phyloP scores from a whole-genome alignment of 1,140 invertebrate genomes.

The Drosophila pruinosa region DNA sequence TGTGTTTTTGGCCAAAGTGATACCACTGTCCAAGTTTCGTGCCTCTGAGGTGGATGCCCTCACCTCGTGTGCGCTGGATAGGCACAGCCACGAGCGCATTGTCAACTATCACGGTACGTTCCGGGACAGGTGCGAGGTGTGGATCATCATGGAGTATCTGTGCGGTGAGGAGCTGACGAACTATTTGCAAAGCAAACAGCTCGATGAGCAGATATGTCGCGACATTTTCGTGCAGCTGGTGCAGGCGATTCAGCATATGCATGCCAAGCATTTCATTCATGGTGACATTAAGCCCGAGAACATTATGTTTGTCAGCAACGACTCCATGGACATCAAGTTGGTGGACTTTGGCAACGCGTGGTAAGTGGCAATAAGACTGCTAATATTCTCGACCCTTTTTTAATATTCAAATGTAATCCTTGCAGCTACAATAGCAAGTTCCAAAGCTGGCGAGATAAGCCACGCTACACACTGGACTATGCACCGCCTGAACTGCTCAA shows the following conservation, averaged over 20 bases:
- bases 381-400: neutral
- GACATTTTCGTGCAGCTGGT: conserved; percentile 90
- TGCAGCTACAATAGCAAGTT: conserved; percentile 85
- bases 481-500: conserved; percentile 94
- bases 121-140: conserved; percentile 92
- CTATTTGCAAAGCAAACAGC: conserved; percentile 86
- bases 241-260: conserved; percentile 91
- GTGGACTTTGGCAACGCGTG: conserved; percentile 96
- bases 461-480: conserved; percentile 94
- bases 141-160: conserved; percentile 92
- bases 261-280: conserved; percentile 91
- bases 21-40: conserved; percentile 87
- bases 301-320: conserved; percentile 87
- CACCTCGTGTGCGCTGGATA: conserved; percentile 61
- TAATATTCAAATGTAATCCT: no score
- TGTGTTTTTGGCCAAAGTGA: conserved; percentile 86
- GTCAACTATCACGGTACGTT: conserved; percentile 92
- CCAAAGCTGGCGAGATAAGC: conserved; percentile 88
- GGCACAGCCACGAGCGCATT: conserved; percentile 89
- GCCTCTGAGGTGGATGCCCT: conserved; percentile 74
- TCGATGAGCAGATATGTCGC: conserved; percentile 88
- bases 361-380: conserved; percentile 21
- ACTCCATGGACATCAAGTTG: conserved; percentile 87
- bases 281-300: conserved; percentile 96
- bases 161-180: conserved; percentile 94